A percentile compares a stretch with the other conserved stretches of the same genome.
Conservation (phyloP, 2,888 invertebrate species). For the Ormyrus rosae region DNA sequence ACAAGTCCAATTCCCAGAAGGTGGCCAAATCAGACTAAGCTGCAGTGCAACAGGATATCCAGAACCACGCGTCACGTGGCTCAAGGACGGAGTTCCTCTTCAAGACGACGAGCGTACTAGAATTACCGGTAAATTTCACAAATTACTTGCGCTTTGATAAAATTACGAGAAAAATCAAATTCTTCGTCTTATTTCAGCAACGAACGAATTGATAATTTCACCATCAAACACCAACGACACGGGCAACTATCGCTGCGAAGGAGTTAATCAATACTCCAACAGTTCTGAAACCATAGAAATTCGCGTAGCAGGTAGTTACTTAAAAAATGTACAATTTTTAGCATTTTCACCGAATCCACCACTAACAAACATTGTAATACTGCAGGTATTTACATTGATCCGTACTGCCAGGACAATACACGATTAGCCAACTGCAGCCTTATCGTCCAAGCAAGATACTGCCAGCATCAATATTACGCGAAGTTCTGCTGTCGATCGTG, state of each 20-base stretch:
- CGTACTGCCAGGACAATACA: conserved; percentile 90
- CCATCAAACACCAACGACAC: conserved; percentile 83
- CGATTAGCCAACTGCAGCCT: conserved; percentile 93
- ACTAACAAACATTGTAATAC: conserved; percentile 46
- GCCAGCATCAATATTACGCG: conserved; percentile 93
- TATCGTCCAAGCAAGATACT: conserved; percentile 90
- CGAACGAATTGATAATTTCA: conserved; percentile 83
- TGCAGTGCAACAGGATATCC: conserved; percentile 90
- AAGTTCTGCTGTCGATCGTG: conserved; percentile 96
- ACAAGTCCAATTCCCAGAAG: conserved; percentile 80
- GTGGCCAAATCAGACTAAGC: conserved; percentile 83
- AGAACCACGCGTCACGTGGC: conserved; percentile 87
- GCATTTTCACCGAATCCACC: neutral
- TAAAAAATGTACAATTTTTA: neutral
- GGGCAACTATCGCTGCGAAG: conserved; percentile 90
- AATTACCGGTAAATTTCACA: conserved; percentile 79
- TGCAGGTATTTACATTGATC: conserved; percentile 85
- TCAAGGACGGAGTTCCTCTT: conserved; percentile 83
- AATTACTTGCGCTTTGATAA: neutral
- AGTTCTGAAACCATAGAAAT: conserved; percentile 82
- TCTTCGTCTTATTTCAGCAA: conserved; percentile 76
- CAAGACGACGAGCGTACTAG: conserved; percentile 79
- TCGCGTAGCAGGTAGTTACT: conserved; percentile 84
- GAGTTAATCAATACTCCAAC: conserved; percentile 84
- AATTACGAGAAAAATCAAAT: conserved; percentile 3